Evolutionary conservation across 2,888 invertebrate species (phyloP).

Genomic region (Melieria crassipennis): DNA sequence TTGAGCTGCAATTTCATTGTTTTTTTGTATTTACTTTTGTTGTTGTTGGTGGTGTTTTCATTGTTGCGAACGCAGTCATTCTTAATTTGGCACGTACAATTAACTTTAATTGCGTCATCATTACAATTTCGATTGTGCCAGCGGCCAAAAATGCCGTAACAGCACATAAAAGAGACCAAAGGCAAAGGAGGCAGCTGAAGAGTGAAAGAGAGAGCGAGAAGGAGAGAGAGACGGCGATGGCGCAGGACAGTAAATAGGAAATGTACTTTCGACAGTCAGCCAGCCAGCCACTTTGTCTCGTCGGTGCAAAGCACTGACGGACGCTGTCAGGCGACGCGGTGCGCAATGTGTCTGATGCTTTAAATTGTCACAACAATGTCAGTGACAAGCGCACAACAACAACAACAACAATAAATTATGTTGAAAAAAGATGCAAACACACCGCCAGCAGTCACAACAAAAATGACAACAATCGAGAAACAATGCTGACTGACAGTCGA

Average conservation of each 20-base stretch:
- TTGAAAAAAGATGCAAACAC: not conserved
- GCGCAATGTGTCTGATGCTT: not conserved
- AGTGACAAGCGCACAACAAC: not conserved
- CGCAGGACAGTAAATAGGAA: not conserved
- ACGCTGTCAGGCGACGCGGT: too few relatives aligned
- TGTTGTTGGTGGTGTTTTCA: not conserved
- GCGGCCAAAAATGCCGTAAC: too few relatives aligned
- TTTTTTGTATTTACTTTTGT: not conserved
- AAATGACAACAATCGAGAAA: not conserved
- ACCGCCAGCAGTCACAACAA: not conserved
- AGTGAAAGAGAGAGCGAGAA: not conserved
- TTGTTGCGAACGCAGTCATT: slow-evolving; percentile 13
- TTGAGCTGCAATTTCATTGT: not conserved
- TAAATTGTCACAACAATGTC: slow-evolving; percentile 1
- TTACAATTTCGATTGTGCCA: not conserved
- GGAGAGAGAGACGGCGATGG: not conserved
- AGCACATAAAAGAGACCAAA: too few relatives aligned
- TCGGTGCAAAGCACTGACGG: too few relatives aligned
- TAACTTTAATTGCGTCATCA: slow-evolving; percentile 48
- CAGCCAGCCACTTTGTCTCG: too few relatives aligned
- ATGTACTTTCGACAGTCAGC: not conserved
- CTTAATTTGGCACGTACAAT: slow-evolving; percentile 47
- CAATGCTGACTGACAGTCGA: too few relatives aligned
- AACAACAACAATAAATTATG: too few relatives aligned
- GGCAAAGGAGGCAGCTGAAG: too few relatives aligned